Percentiles rank a stretch among this genome's conserved stretches.
phyloP scores from a whole-genome alignment of 2,797 vertebrate species.

The Neosilurus mollespiculum region DNA sequence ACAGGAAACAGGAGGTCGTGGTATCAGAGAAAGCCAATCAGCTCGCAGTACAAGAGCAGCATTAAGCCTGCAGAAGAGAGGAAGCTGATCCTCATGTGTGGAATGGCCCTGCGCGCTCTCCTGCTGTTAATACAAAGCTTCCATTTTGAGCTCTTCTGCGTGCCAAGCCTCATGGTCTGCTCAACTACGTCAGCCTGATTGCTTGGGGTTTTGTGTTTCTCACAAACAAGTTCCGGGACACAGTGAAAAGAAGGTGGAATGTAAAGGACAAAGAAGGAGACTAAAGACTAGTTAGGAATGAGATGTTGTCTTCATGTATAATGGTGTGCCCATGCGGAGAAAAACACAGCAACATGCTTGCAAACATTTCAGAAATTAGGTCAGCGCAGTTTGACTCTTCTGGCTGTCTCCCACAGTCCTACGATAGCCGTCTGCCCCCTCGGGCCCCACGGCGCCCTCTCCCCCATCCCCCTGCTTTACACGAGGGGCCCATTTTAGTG shows the following conservation, averaged over 20 bases:
- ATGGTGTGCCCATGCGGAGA: slow-evolving; percentile 42
- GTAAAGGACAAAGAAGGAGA: not conserved
- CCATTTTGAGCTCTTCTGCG: slow-evolving; percentile 58
- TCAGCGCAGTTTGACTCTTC: slow-evolving; percentile 65
- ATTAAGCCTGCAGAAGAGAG: slow-evolving; percentile 60
- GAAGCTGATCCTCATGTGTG: slow-evolving; percentile 64
- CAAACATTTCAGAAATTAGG: slow-evolving; percentile 69
- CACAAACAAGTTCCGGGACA: not conserved
- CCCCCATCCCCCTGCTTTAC: slow-evolving; percentile 19
- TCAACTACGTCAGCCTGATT: not conserved
- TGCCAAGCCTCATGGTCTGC: slow-evolving; percentile 38
- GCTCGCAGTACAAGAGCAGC: slow-evolving; percentile 62
- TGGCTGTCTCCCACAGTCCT: slow-evolving; percentile 55
- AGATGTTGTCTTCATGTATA: slow-evolving; percentile 35
- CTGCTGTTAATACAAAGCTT: slow-evolving; percentile 68
- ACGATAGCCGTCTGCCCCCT: slow-evolving; percentile 52
- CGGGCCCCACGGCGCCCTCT: slow-evolving; percentile 18
- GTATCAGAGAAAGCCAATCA: slow-evolving; percentile 45
- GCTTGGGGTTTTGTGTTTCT: not conserved
- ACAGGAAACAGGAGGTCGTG: slow-evolving; percentile 39
- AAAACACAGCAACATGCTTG: slow-evolving; percentile 43
- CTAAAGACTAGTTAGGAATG: not conserved
- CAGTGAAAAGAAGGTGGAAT: not conserved
- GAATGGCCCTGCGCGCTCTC: slow-evolving; percentile 53
- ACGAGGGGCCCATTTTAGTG: slow-evolving; percentile 28